Evolutionary conservation across 2,797 vertebrate species (phyloP), one percentile per base, ranked within the genome.

Genomic region (Benthosema pterotum): DNA sequence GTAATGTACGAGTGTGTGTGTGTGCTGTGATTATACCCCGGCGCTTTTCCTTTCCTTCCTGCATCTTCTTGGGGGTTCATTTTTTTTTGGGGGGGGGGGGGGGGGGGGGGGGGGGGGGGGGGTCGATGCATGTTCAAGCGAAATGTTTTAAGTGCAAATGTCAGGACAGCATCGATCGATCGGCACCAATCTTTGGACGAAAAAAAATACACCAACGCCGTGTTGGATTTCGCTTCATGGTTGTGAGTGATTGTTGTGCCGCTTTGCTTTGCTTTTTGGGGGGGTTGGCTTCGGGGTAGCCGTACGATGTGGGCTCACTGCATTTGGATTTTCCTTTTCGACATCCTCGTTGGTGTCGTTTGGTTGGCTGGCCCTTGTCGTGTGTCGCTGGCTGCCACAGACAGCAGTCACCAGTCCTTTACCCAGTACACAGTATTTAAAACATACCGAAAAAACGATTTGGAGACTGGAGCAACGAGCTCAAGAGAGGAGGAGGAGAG

Each of bases 271-370:
- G n/a, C n/a, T n/a, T n/a, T n/a, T n/a, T n/a, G n/a, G n/a, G n/a
- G n/a, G n/a, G n/a, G n/a, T 38, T 7, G 22, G 22, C 22, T 25
- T 25, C 22, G 22, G 32, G 28, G 32, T n/a, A 38, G 32, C 32
- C 32, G 15, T n/a, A n/a, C n/a, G n/a, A n/a, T n/a, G n/a, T 22
- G 48, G 71, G 72, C 66, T 17, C 25, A 54, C 72, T 58, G 70
- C 47, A 57, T 71, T 71, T 38, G 43, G 54, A 42, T 80, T 84
- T 83, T 74, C 67, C 67, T 84, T 86, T 83, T 82, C 84, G 80
- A 85, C 79, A 78, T 83, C 84, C 74, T 85, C 78, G 77, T 77
- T 75, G 72, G 71, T 47, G 3, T 25, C 3, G 22, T 25, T 25
- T 60, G 77, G 57, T 38, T 38, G 32, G 76, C 65, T 25, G 22